Evolutionary conservation across 2,888 invertebrate genomes (phyloP), one percentile per base, ranked within the genome.

Genomic region (Apeira syringaria): DNA sequence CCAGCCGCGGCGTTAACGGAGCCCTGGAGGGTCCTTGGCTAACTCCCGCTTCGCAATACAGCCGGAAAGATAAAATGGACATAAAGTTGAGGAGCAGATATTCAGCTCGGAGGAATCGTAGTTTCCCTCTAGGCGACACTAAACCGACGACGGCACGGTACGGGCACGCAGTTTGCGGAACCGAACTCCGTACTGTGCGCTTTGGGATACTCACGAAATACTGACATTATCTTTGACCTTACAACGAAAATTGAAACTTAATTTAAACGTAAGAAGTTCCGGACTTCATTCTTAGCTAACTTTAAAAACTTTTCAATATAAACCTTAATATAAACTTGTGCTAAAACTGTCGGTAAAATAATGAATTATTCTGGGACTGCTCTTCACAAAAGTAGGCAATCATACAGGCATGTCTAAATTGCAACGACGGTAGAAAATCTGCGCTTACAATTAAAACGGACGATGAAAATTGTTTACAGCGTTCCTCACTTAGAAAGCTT

Each of bases 391-490:
- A 2, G 7, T 20, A 7, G 3, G 18, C 54, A 55, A 53, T 17
- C 48, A 57, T 32, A 73, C 68, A 67, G 55, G 53, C 53, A 65
- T 66, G 64, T 68, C 76, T 80, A 82, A 86, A 83, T 83, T 80
- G 84, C 77, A 84, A 78, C 80, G 72, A 57, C 64, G 61, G 54
- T 13, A 9, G 63, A 56, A 59, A 70, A 59, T 64, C 64, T 69
- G 74, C 88, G 89, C 81, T 89, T 88, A 80, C 86, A 89, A 90
- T 90, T 88, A 90, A 89, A 90, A 89, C 71, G 80, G 90, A 90
- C 90, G 82, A 83, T 66, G 68, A 71, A 81, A 90, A 90, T 89
- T 89, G 86, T 80, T 72, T 80, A 90, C 90, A 90, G 47, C 86
- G 87, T 89, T 90, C 76, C 76, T 84, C 87, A 88, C 90, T 90